phyloP scores from a whole-genome alignment of 2,113 vertebrate species.

The Serinus canaria region DNA sequence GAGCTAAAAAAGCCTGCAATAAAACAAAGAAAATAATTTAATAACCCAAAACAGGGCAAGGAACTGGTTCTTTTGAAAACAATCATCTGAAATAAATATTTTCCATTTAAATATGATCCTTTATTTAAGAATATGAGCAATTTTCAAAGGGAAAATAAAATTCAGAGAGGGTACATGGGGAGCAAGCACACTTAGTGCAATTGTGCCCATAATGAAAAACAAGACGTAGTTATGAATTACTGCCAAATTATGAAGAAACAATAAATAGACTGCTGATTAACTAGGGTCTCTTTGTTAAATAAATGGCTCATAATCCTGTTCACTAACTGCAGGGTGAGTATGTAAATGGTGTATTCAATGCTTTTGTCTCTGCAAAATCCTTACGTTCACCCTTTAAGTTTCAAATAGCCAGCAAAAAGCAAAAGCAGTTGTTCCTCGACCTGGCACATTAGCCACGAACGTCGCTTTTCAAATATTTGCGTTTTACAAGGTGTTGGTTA shows the following conservation, averaged over 20 bases:
- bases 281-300: neutral
- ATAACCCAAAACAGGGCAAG: neutral
- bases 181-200: neutral
- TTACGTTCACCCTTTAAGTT: neutral
- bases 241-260: conserved; percentile 29
- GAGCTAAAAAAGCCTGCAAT: neutral
- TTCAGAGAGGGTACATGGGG: neutral
- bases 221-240: neutral
- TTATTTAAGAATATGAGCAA: neutral
- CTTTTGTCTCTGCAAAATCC: neutral
- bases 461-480: neutral
- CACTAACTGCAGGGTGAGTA: neutral
- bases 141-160: conserved; percentile 12
- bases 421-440: neutral
- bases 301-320: neutral
- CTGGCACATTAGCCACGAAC: neutral
- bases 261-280: neutral
- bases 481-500: conserved; percentile 31
- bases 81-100: neutral
- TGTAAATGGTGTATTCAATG: neutral
- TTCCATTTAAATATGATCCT: neutral
- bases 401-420: neutral
- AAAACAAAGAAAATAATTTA: neutral
- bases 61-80: neutral
- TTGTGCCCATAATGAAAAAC: neutral